These are phyloP conservation scores for Petrolisthes manimaculis DNA, from an alignment of 2,888 invertebrate genomes.

Conservation along the genomic window DNA sequence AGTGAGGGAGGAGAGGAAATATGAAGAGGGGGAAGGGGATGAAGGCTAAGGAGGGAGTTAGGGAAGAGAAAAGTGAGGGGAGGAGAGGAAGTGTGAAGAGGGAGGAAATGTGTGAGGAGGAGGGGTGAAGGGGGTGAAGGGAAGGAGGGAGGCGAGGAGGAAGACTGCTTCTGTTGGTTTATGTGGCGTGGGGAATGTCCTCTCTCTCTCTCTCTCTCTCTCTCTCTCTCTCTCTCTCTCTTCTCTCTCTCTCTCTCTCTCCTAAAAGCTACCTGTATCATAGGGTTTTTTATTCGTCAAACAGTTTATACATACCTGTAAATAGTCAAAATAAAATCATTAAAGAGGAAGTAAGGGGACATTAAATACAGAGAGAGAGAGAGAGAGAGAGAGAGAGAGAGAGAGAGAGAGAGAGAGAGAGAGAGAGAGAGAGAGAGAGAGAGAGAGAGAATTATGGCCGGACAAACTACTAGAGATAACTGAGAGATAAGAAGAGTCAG, in stretches of 20 bases:
- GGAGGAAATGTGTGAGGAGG: background rate
- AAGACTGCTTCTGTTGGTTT: too few species aligned
- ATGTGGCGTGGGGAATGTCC: too few species aligned
- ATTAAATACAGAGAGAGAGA: constrained; percentile 14
- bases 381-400: constrained; percentile 17
- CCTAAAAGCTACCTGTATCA: background rate
- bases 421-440: constrained; percentile 22
- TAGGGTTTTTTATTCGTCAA: background rate
- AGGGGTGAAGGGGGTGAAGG: background rate
- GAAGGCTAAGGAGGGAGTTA: constrained; percentile 8
- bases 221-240: background rate
- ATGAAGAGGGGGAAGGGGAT: constrained; percentile 16
- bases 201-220: too few species aligned
- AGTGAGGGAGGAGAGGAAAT: background rate
- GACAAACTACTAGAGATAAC: background rate
- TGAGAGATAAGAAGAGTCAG: background rate
- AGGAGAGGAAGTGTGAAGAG: background rate
- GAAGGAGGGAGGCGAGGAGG: background rate
- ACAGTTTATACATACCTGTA: background rate
- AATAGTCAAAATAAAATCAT: background rate
- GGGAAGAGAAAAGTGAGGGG: background rate
- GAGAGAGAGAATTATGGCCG: constrained; percentile 8
- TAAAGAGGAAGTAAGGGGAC: background rate
- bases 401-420: constrained; percentile 13
- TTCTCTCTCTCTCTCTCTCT: background rate